Evolutionary conservation across 2,888 invertebrate species (phyloP).

Genomic region (Maniola hyperantus): DNA sequence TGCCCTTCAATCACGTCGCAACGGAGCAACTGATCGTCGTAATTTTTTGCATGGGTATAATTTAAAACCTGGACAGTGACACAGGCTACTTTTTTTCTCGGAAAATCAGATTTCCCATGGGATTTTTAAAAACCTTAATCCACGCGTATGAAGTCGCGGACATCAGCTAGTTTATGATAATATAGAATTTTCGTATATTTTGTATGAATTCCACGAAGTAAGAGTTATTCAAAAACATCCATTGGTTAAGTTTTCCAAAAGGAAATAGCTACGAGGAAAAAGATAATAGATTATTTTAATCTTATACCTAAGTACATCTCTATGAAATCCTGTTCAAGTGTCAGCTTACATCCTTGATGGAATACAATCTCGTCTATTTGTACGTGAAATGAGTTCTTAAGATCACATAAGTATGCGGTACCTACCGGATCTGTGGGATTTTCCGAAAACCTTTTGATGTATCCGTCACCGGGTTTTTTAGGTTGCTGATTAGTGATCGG

Average conservation of each 20-base stretch:
- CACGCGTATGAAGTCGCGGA: too few relatives aligned
- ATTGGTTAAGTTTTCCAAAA: not conserved
- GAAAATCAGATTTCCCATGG: too few relatives aligned
- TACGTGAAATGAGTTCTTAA: conserved; percentile 16
- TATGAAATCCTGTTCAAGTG: conserved; percentile 7
- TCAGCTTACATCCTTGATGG: conserved; percentile 1
- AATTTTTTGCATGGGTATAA: too few relatives aligned
- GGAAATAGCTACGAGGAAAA: not conserved
- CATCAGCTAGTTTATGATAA: too few relatives aligned
- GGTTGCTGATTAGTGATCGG: not conserved
- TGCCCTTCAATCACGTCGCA: too few relatives aligned
- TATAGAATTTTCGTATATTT: too few relatives aligned
- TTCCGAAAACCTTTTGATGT: conserved; percentile 11
- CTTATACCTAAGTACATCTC: not conserved
- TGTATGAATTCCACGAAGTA: too few relatives aligned
- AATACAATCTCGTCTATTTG: not conserved
- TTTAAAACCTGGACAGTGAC: too few relatives aligned
- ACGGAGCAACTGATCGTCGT: too few relatives aligned
- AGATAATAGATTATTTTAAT: conserved; percentile 1
- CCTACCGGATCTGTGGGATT: conserved; percentile 10
- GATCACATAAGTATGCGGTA: not conserved
- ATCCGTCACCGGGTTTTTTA: not conserved
- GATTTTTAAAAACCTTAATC: too few relatives aligned
- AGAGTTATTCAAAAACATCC: too few relatives aligned
- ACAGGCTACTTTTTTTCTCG: too few relatives aligned